Base-by-base conservation (phyloP, 2,888 invertebrate species). In the Microctonus brassicae region DNA sequence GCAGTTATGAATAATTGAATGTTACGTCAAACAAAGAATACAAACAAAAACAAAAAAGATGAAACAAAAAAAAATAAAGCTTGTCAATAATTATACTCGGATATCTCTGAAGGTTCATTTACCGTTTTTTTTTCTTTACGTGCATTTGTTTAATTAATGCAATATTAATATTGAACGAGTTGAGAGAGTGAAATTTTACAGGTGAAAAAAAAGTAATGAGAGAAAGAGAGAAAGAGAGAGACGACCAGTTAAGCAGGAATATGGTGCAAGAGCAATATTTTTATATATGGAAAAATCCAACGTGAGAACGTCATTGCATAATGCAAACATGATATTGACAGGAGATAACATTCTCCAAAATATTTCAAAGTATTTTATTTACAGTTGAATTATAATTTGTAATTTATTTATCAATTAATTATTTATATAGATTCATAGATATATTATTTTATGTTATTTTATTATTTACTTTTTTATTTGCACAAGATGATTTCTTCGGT, bases 1-100 rank as follows among this genome's bases (percentile, higher is more conserved):
- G 80, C 79, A 79, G 79, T 76, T 47, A 20, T 82, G 81, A 82
- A 83, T 82, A 81, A 77, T 34, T 81, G 78, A 82, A 83, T 84
- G 83, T 82, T 83, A 82, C 81, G 81, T n/a, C 6, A 80, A 81
- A 67, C 42, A 42, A 64, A 39, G n/a, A n/a, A n/a, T n/a, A 62
- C 17, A 62, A 69, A 63, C 22, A 34, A 42, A 69, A 26, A 47
- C 58, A 58, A 65, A 58, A 64, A 65, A 58, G 52, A 34, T 42
- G 34, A 81, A 81, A 80, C 81, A 82, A 80, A 85, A 80, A 80
- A 84, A 84, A 75, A 84, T 84, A 84, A 85, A 82, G 83, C 83
- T 85, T 84, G 82, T 82, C 84, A 84, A 84, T 84, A 80, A 84
- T 84, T 84, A 83, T 84, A 85, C 74, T 58, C 58, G 34, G 20